phyloP scores from a whole-genome alignment of 2,888 invertebrate genomes.

The Margaritifera margaritifera region DNA sequence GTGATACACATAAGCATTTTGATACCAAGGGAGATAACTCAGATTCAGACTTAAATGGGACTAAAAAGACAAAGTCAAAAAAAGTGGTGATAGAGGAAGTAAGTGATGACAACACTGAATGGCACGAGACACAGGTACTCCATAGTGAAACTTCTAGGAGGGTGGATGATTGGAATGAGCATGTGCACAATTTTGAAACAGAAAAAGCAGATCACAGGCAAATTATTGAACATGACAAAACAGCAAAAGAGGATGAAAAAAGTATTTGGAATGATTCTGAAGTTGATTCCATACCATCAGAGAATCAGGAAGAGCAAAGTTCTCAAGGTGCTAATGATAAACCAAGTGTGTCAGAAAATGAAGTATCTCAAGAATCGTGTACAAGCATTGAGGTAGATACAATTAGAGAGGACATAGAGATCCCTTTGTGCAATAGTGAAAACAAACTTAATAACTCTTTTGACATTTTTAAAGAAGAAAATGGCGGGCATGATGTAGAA shows the following conservation, averaged over 20 bases:
- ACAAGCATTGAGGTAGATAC: conserved; percentile 7
- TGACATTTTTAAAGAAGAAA: not conserved
- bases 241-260: conserved; percentile 14
- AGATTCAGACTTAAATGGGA: conserved; percentile 1
- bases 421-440: too few species aligned
- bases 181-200: not conserved
- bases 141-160: conserved; percentile 19
- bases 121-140: not conserved
- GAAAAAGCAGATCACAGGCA: not conserved
- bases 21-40: conserved; percentile 4
- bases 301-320: not conserved
- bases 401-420: not conserved
- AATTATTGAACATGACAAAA: conserved; percentile 2
- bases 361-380: not conserved
- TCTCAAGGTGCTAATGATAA: not conserved
- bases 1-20: conserved; percentile 1
- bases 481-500: conserved; percentile 6
- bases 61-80: conserved; percentile 11
- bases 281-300: not conserved
- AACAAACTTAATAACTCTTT: not conserved
- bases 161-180: conserved; percentile 10
- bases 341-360: not conserved
- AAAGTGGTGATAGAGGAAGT: conserved; percentile 36
- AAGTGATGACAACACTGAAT: conserved; percentile 31
- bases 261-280: conserved; percentile 35